Evolutionary conservation across 2,797 vertebrate species (phyloP).

Genomic region (Galago senegalensis): DNA sequence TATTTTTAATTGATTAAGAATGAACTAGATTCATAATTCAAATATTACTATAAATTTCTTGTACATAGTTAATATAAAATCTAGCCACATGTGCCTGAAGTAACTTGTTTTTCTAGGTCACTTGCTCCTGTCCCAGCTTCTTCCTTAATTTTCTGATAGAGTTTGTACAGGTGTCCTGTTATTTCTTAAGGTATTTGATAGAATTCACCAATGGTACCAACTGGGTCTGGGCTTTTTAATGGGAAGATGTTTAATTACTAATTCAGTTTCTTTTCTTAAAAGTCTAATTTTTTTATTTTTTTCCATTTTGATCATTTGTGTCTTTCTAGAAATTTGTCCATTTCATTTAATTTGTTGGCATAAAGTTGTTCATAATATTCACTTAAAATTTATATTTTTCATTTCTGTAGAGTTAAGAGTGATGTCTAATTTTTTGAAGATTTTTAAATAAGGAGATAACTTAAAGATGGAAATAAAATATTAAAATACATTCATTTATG

Average conservation of each 20-base stretch:
- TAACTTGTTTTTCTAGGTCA: slow-evolving; percentile 18
- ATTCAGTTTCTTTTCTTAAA: background rate
- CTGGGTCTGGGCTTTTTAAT: background rate
- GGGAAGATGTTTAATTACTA: background rate
- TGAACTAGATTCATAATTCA: slow-evolving; percentile 16
- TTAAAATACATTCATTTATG: background rate
- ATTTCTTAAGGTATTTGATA: background rate
- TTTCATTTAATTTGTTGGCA: slow-evolving; percentile 4
- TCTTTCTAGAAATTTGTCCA: background rate
- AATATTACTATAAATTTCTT: background rate
- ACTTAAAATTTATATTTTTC: background rate
- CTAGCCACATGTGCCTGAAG: background rate
- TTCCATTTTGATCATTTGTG: slow-evolving; percentile 32
- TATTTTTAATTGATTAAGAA: background rate
- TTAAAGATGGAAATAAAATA: background rate
- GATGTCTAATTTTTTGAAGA: background rate
- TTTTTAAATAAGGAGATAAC: background rate
- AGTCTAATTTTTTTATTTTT: slow-evolving; percentile 11
- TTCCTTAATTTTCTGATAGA: slow-evolving; percentile 59
- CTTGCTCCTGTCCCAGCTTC: background rate
- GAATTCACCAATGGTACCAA: background rate
- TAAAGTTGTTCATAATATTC: slow-evolving; percentile 2
- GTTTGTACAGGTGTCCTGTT: background rate
- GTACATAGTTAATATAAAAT: background rate
- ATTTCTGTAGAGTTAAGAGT: background rate